phyloP scores from a whole-genome alignment of 1,140 invertebrate species.

The Helicorthomorpha holstii region DNA sequence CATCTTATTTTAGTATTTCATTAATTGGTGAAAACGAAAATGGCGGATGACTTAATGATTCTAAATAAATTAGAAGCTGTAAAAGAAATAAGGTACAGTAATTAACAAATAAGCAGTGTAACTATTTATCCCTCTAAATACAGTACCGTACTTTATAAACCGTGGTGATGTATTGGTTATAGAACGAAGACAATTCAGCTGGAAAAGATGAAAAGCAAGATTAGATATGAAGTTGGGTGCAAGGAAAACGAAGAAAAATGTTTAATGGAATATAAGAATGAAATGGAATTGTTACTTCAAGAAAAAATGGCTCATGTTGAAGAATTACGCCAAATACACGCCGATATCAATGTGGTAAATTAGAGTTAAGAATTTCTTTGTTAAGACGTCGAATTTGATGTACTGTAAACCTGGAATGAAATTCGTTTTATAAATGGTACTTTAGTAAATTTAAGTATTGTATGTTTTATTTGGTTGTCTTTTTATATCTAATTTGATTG shows the following conservation, averaged over 20 bases:
- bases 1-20: too few relatives aligned
- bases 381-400: too few relatives aligned
- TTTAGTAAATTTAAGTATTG: too few relatives aligned
- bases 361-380: too few relatives aligned
- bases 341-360: slow-evolving; percentile 88
- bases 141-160: not conserved
- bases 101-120: not conserved
- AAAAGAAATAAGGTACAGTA: slow-evolving; percentile 62
- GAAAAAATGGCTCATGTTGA: slow-evolving; percentile 99
- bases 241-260: slow-evolving; percentile 88
- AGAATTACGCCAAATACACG: slow-evolving; percentile 89
- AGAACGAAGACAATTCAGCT: slow-evolving; percentile 77
- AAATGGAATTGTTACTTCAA: slow-evolving; percentile 89
- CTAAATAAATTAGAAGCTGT: slow-evolving; percentile 75
- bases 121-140: not conserved
- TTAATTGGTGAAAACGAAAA: too few relatives aligned
- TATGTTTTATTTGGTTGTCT: too few relatives aligned
- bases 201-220: slow-evolving; percentile 70
- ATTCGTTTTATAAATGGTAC: too few relatives aligned
- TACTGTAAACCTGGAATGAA: too few relatives aligned
- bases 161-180: slow-evolving; percentile 19
- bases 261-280: slow-evolving; percentile 76
- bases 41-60: slow-evolving; percentile 37
- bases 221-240: slow-evolving; percentile 72
- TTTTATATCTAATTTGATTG: too few relatives aligned